phyloP scores from a whole-genome alignment of 2,888 invertebrate genomes.

The Poecilobothrus nobilitatus region DNA sequence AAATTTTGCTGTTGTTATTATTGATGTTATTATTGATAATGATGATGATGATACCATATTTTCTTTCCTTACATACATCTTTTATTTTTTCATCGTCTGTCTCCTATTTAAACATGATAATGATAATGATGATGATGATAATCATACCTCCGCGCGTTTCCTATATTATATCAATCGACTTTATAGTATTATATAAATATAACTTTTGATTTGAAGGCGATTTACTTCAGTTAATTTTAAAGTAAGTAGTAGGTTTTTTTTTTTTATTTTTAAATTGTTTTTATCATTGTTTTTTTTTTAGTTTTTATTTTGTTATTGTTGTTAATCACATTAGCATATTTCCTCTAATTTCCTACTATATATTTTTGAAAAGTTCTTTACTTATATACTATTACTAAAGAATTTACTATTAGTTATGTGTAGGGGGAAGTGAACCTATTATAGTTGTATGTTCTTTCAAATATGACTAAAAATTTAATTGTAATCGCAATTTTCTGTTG shows the following conservation, averaged over 20 bases:
- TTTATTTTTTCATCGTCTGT: too few species aligned
- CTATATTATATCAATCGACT: too few species aligned
- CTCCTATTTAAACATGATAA: too few species aligned
- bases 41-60: too few species aligned
- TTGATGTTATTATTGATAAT: too few species aligned
- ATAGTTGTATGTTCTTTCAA: too few species aligned
- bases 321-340: constrained; percentile 1
- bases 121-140: too few species aligned
- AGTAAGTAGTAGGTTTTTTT: not conserved
- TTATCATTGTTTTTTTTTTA: too few species aligned
- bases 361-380: not conserved
- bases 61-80: too few species aligned
- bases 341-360: not conserved
- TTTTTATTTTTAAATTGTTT: not conserved
- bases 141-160: too few species aligned
- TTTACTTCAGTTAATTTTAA: not conserved
- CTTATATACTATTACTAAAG: not conserved
- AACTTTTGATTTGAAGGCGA: not conserved
- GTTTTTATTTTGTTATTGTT: not conserved
- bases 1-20: too few species aligned
- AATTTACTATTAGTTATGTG: not conserved
- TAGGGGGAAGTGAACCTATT: not conserved
- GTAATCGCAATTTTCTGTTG: not conserved
- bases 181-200: not conserved
- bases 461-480: not conserved